Base-by-base conservation (phyloP, 2,113 vertebrate species). In the Lipotes vexillifer region DNA sequence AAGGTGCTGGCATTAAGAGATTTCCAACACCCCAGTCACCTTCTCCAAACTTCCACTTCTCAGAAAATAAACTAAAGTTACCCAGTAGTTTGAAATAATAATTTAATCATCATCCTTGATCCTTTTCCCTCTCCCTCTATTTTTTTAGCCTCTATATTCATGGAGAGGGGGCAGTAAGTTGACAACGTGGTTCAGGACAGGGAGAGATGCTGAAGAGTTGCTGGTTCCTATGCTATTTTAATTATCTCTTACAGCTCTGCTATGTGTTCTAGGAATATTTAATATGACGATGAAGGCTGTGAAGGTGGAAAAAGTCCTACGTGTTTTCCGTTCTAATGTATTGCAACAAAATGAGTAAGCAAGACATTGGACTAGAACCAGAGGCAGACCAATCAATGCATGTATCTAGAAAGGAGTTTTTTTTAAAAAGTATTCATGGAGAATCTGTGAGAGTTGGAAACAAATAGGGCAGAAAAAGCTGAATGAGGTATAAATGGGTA, bases 231-330 rank as follows among this genome's bases (percentile, higher is more conserved):
- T 46, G 61, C 1, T 7, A 2, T 33, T 74, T 52, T 21, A 38
- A 44, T 90, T 15, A 61, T 29, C 87, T 83, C 49, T 68, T 29
- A 33, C 5, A 52, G 4, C 33, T 61, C 38, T 69, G 11, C 7
- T 18, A 0, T 2, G 17, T 36, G 29, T 77, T n/a, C n/a, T 57
- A 23, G n/a, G 27, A 27, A 68, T 36, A 41, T 7, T 36, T 66
- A 61, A 31, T n/a, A 61, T 21, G 57, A 31, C 0, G 3, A 1
- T 0, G 2, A 74, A 21, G 46, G 8, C 46, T 46, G 25, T 52
- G 20, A 59, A 11, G 38, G 68, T 13, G 15, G 36, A 27, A 36
- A 46, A 59, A 25, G 1, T 46, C 18, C 15, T 31, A 7, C 18
- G 11, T 80, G 33, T 41, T 57, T 81, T 74, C 41, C 66, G 4